A percentile compares a stretch with the other conserved stretches of the same genome.
These are phyloP conservation scores for Amblyjoppa proteus DNA, from an alignment of 2,888 invertebrate genomes.

Conservation along the genomic window DNA sequence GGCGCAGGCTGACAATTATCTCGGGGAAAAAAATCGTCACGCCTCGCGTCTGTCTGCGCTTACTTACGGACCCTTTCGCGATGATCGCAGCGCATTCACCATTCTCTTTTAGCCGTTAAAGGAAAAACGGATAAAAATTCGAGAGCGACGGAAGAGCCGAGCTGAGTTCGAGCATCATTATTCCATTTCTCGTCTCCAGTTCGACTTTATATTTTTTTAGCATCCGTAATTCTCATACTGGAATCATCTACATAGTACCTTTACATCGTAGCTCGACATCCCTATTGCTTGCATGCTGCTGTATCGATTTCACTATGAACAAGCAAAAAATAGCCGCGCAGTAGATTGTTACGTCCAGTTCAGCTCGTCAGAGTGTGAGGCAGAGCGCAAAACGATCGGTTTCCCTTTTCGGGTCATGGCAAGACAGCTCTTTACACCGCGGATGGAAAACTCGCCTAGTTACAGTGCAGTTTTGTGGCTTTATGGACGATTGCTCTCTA, in stretches of 20 bases:
- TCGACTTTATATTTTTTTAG: background rate
- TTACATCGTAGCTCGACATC: background rate
- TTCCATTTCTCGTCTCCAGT: constrained; percentile 35
- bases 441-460: too few relatives aligned
- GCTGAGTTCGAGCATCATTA: constrained; percentile 38
- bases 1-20: constrained; percentile 56
- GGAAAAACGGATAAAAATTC: constrained; percentile 3
- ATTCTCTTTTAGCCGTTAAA: constrained; percentile 15
- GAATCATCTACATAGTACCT: background rate
- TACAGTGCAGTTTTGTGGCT: too few relatives aligned
- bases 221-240: background rate
- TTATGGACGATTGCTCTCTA: too few relatives aligned
- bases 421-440: too few relatives aligned
- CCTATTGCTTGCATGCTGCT: background rate
- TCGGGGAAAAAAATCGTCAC: constrained; percentile 56
- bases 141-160: constrained; percentile 2
- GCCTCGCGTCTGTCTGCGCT: constrained; percentile 34
- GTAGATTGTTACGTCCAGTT: background rate
- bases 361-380: too few relatives aligned
- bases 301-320: background rate
- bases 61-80: constrained; percentile 30
- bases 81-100: constrained; percentile 29
- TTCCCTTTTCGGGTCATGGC: too few relatives aligned
- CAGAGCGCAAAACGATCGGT: too few relatives aligned
- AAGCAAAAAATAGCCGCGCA: background rate